phyloP scores from a whole-genome alignment of 1,140 invertebrate genomes.

The Eubasilissa regina region DNA sequence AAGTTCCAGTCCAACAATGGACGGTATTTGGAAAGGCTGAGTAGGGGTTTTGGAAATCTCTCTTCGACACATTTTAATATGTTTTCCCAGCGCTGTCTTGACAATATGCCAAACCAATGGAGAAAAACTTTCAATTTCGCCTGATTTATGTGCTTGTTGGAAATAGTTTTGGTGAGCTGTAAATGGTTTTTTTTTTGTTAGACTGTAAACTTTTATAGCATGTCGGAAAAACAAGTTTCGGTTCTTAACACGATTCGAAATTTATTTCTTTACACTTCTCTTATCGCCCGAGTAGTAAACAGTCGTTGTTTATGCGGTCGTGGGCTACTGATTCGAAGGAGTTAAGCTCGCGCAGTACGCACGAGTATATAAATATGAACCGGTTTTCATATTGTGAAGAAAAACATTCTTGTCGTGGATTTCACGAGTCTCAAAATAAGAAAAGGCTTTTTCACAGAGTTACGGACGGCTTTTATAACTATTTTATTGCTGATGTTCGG shows the following conservation, averaged over 20 bases:
- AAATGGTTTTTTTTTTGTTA: not conserved
- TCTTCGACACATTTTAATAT: slow-evolving; percentile 44
- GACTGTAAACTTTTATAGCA: slow-evolving; percentile 1
- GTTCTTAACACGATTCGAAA: not conserved
- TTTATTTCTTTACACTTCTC: no score
- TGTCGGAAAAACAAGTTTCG: slow-evolving; percentile 5
- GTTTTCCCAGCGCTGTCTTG: slow-evolving; percentile 29
- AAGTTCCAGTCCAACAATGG: not conserved
- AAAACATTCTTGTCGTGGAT: no score
- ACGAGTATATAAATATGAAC: no score
- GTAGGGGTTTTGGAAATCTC: slow-evolving; percentile 21
- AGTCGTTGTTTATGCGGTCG: no score
- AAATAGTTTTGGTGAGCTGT: slow-evolving; percentile 30
- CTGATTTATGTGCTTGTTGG: slow-evolving; percentile 43
- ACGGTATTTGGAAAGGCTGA: not conserved
- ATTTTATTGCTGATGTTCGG: no score
- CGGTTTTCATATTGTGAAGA: no score
- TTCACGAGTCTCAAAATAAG: no score
- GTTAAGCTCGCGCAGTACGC: no score
- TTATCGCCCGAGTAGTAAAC: no score
- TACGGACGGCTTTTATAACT: no score
- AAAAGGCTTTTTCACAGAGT: no score
- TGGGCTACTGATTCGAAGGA: no score
- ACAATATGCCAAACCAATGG: slow-evolving; percentile 37
- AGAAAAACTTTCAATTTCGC: slow-evolving; percentile 49